Evolutionary conservation across 1,140 invertebrate species (phyloP).

Genomic region (Pararge aegeria): DNA sequence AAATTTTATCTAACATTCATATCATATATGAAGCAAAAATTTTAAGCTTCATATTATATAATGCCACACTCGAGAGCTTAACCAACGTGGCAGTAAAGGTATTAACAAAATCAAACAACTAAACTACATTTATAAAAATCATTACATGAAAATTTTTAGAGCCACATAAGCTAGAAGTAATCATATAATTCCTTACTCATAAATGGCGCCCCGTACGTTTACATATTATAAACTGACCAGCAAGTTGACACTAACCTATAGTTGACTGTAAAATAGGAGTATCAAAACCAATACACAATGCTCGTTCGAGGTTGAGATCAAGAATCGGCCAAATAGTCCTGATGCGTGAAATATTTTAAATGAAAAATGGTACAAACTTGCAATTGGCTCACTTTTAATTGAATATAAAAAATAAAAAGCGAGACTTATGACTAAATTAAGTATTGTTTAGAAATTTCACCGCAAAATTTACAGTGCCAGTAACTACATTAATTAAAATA

Average conservation of each 20-base stretch:
- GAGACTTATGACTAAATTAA: constrained; percentile 56
- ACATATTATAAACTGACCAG: not conserved
- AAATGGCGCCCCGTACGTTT: not conserved
- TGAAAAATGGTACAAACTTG: not conserved
- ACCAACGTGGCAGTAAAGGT: not conserved
- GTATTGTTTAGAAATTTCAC: constrained; percentile 50
- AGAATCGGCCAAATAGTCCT: constrained; percentile 14
- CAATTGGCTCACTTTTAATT: constrained; percentile 20
- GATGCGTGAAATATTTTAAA: constrained; percentile 8
- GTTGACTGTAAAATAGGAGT: not conserved
- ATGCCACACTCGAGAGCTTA: not conserved
- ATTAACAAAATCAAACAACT: not conserved
- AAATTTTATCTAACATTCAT: constrained; percentile 14
- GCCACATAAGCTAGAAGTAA: not conserved
- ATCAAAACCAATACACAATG: constrained; percentile 4
- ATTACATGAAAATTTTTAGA: not conserved
- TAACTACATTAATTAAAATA: constrained; percentile 60
- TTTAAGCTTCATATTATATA: constrained; percentile 2
- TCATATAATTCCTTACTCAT: not conserved
- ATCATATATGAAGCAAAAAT: constrained; percentile 24
- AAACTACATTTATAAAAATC: not conserved
- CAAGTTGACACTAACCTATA: constrained; percentile 1
- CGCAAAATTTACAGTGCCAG: constrained; percentile 63
- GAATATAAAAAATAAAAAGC: constrained; percentile 44
- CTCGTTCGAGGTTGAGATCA: constrained; percentile 23